phyloP scores from a whole-genome alignment of 2,113 vertebrate species.

The Eleginops maclovinus region DNA sequence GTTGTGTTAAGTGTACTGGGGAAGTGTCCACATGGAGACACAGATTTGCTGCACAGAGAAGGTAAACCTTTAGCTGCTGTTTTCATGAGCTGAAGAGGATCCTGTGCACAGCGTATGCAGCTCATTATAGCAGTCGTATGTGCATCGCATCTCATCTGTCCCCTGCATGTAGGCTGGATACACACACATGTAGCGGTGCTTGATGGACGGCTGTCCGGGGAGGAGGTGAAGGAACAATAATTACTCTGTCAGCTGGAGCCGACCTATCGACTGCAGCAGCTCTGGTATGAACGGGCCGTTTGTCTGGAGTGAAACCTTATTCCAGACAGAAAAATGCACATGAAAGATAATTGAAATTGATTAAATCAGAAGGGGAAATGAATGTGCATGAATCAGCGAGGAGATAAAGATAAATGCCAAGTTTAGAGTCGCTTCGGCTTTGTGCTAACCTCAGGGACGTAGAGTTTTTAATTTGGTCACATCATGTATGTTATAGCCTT shows the following conservation, averaged over 20 bases:
- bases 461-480: no score
- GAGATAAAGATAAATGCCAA: not conserved
- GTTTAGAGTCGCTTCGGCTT: not conserved
- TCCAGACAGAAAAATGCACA: not conserved
- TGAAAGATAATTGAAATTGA: not conserved
- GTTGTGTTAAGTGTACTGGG: no score
- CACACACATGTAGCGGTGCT: no score
- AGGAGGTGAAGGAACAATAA: conserved; percentile 61
- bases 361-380: not conserved
- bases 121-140: no score
- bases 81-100: no score
- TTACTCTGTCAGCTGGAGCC: conserved; percentile 50
- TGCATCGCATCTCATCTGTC: not conserved
- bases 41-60: no score
- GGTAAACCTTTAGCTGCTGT: no score
- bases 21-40: no score
- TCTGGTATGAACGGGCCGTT: not conserved
- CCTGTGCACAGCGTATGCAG: no score
- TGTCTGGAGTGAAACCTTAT: not conserved
- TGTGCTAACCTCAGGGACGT: not conserved
- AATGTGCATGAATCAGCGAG: not conserved
- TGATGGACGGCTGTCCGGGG: conserved; percentile 39
- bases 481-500: no score
- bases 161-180: conserved; percentile 3
- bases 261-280: conserved; percentile 26